Base-by-base conservation (phyloP, 2,797 vertebrate genomes). In the Sebastes oblongus region DNA sequence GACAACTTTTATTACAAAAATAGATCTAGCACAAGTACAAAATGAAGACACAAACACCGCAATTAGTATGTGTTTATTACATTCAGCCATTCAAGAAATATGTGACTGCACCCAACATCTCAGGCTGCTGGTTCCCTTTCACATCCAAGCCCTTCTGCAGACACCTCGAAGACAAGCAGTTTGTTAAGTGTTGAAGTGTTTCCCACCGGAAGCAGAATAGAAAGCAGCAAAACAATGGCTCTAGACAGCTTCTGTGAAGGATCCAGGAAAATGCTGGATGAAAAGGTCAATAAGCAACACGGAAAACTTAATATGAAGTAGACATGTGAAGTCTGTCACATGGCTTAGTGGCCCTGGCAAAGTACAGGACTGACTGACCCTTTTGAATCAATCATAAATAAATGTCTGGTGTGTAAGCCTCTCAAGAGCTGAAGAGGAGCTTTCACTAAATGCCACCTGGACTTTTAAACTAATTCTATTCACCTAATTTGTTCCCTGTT, bases 241-340 rank as follows among this genome's bases (percentile, higher is more conserved):
- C 76, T n/a, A 85, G 90, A 93, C 89, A 93, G 87, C 72, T 66
- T 86, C 83, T 83, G 82, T 88, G 89, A 93, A 84, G 78, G 87
- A 83, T 90, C 91, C 81, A 82, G 71, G 79, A 88, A 90, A 92
- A 89, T 84, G 85, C 87, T 88, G 71, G 88, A 94, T 92, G 92
- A 95, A 96, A 96, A 95, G 93, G 95, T 96, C 94, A 96, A 93
- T 93, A 93, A 94, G 93, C 92, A 93, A 86, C 88, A 91, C 55
- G 5, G 83, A 88, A 90, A 94, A 94, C 89, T 93, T 95, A 93
- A 95, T 94, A 94, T 93, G 90, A 93, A 94, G 92, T 91, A 92
- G 92, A 94, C 91, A 91, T 91, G 93, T 90, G 93, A 95, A 94
- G 94, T 92, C 92, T 85, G 90, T 93, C 92, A 83, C 92, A 94